These are phyloP conservation scores for Eulithis testata DNA, from an alignment of 2,888 invertebrate genomes.

Conservation along the genomic window DNA sequence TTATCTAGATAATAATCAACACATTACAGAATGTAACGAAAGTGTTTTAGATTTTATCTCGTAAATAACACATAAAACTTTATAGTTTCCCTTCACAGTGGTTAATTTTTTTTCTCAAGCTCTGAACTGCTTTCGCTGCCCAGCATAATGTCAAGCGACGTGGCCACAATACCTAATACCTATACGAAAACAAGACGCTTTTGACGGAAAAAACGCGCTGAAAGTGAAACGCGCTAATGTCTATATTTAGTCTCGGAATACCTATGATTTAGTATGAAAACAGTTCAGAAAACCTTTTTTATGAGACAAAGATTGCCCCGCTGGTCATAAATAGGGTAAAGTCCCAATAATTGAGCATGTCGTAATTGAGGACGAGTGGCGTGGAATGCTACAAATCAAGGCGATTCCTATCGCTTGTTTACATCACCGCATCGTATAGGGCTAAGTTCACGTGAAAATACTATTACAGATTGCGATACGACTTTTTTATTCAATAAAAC, in stretches of 20 bases:
- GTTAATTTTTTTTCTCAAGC: background rate
- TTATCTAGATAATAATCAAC: constrained; percentile 17
- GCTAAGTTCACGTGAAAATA: constrained; percentile 44
- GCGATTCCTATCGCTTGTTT: constrained; percentile 48
- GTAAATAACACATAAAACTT: constrained; percentile 6
- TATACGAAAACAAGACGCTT: too few species aligned
- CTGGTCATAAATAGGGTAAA: background rate
- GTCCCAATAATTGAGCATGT: constrained; percentile 31
- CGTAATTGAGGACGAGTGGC: constrained; percentile 32
- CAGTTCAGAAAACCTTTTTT: too few species aligned
- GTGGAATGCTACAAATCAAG: constrained; percentile 39
- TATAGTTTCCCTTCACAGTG: background rate
- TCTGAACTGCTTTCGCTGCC: too few species aligned
- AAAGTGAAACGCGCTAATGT: too few species aligned
- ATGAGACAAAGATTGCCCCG: too few species aligned
- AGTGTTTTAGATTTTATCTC: constrained; percentile 21
- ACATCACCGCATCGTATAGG: constrained; percentile 44
- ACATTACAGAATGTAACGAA: constrained; percentile 8
- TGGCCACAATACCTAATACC: too few species aligned
- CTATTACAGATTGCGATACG: constrained; percentile 26
- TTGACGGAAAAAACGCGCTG: too few species aligned
- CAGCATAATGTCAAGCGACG: too few species aligned
- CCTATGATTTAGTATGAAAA: too few species aligned
- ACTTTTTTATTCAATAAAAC: constrained; percentile 4
- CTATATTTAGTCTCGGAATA: too few species aligned